Percentiles rank a stretch among this genome's conserved stretches.
phyloP scores from a whole-genome alignment of 2,113 vertebrate species.

The Cynoglossus semilaevis region DNA sequence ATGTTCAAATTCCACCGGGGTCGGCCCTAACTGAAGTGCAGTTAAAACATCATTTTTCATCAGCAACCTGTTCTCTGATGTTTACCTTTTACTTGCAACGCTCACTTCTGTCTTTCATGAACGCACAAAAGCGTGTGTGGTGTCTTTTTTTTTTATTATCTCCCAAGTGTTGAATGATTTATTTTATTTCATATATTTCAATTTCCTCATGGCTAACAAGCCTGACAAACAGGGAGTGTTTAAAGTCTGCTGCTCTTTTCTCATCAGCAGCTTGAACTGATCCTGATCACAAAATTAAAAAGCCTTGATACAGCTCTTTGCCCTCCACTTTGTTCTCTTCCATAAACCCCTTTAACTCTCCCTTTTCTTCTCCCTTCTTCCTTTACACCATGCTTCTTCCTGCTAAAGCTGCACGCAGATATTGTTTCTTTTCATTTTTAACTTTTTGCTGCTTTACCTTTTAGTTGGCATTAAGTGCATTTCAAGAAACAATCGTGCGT shows the following conservation, averaged over 20 bases:
- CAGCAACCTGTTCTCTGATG: conserved; percentile 41
- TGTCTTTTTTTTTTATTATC: neutral
- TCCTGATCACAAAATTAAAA: conserved; percentile 43
- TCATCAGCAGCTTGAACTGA: conserved; percentile 31
- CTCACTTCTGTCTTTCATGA: conserved; percentile 1
- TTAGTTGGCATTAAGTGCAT: too few relatives aligned
- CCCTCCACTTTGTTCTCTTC: conserved; percentile 8
- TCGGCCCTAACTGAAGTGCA: conserved; percentile 40
- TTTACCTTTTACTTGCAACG: conserved; percentile 32
- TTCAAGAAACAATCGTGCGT: too few relatives aligned
- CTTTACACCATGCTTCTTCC: conserved; percentile 18
- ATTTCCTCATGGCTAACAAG: neutral
- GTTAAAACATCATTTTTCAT: conserved; percentile 55
- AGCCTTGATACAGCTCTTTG: conserved; percentile 16
- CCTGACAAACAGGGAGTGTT: conserved; percentile 3
- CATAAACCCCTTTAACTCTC: neutral
- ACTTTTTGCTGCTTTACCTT: too few relatives aligned
- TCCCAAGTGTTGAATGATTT: neutral
- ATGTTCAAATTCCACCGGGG: conserved; percentile 58
- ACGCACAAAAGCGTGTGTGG: conserved; percentile 8
- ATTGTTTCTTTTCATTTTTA: conserved; percentile 9
- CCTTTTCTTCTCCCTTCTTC: conserved; percentile 19
- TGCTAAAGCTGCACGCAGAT: conserved; percentile 25
- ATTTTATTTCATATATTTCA: neutral
- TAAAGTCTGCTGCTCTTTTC: conserved; percentile 11